Percentiles rank a stretch among this genome's conserved stretches.
Conservation (phyloP, 2,797 vertebrate genomes). For the Triplophysa yarkandensis region DNA sequence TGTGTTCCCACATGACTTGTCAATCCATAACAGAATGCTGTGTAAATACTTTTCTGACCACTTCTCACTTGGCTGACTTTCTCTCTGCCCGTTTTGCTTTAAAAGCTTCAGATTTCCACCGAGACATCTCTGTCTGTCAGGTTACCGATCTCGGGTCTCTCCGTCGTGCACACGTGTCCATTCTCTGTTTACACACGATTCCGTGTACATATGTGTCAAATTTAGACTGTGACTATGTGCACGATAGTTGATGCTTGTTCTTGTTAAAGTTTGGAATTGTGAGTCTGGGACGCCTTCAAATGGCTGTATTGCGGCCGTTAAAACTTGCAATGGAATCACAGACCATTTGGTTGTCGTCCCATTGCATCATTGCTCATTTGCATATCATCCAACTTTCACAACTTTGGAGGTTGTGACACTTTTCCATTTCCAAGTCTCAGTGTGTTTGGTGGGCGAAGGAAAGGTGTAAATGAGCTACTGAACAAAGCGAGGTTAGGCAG, state of each 20-base stretch:
- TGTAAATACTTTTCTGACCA: slow-evolving; percentile 45
- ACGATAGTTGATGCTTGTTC: slow-evolving; percentile 35
- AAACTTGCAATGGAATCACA: not conserved
- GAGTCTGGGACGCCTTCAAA: not conserved
- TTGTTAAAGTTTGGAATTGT: slow-evolving; percentile 22
- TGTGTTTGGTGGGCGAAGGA: slow-evolving; percentile 13
- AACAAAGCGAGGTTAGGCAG: slow-evolving; percentile 33
- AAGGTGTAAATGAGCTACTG: slow-evolving; percentile 46
- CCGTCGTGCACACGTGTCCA: slow-evolving; percentile 22
- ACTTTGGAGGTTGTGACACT: not conserved
- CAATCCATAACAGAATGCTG: slow-evolving; percentile 44
- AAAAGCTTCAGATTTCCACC: slow-evolving; percentile 44
- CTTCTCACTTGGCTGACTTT: slow-evolving; percentile 44
- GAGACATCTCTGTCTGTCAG: slow-evolving; percentile 34
- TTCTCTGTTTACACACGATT: slow-evolving; percentile 15
- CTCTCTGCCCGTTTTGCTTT: slow-evolving; percentile 35
- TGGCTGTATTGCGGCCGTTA: not conserved
- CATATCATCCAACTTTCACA: not conserved
- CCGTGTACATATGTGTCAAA: slow-evolving; percentile 11
- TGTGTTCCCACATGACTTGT: slow-evolving; percentile 39
- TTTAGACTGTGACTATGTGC: slow-evolving; percentile 2
- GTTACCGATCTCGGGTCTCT: slow-evolving; percentile 20
- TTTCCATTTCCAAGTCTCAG: slow-evolving; percentile 26
- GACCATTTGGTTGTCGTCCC: not conserved
- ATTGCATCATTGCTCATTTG: not conserved